These are phyloP conservation scores for Cephalopterus ornatus DNA, from an alignment of 2,113 vertebrate species.

Conservation along the genomic window DNA sequence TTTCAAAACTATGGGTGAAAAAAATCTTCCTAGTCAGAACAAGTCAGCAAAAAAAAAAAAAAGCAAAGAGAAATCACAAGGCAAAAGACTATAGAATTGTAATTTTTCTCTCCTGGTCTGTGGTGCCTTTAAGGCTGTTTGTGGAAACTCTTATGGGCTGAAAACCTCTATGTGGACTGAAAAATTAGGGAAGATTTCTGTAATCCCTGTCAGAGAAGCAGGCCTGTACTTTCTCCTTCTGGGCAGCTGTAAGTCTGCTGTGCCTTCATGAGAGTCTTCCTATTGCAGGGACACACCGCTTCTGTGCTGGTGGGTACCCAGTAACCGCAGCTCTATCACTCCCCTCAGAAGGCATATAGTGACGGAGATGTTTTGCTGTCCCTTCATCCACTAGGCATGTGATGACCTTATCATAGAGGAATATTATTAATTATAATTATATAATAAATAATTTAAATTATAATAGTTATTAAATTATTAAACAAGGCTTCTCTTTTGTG, in stretches of 20 bases:
- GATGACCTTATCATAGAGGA: background rate
- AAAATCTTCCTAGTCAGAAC: background rate
- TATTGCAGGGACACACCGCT: fast-evolving
- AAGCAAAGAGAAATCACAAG: background rate
- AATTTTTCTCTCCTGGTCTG: background rate
- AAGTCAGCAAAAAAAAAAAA: background rate
- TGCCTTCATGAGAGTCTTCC: background rate
- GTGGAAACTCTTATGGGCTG: background rate
- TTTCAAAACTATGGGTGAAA: background rate
- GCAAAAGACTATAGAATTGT: background rate
- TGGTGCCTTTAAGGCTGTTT: background rate
- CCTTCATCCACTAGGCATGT: background rate
- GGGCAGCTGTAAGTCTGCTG: background rate
- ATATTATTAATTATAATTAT: background rate
- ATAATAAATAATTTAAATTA: background rate
- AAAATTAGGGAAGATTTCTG: background rate
- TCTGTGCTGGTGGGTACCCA: background rate
- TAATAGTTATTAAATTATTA: background rate
- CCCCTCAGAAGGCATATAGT: background rate
- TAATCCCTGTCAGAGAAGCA: background rate
- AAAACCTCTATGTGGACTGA: background rate
- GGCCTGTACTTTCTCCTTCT: background rate
- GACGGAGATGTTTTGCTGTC: background rate
- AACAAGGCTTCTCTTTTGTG: background rate
- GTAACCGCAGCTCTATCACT: background rate